Percentiles rank a stretch among this genome's conserved stretches.
phyloP scores from a whole-genome alignment of 2,113 vertebrate species.

The Suncus etruscus region DNA sequence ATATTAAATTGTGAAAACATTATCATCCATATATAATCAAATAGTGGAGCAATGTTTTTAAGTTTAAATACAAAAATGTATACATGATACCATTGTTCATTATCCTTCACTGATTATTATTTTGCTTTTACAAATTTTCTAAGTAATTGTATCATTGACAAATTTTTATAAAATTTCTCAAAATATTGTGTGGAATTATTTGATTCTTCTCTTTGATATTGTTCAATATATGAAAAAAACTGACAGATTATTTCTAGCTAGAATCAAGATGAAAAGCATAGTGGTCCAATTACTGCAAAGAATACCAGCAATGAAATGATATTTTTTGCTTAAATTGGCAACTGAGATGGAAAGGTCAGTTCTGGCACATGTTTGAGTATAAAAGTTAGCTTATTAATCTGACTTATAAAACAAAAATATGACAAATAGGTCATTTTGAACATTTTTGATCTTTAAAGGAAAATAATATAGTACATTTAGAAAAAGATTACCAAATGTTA shows the following conservation, averaged over 20 bases:
- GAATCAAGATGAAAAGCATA: conserved; percentile 30
- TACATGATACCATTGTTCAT: no score
- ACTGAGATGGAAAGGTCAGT: conserved; percentile 53
- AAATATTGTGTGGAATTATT: not conserved
- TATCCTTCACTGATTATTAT: no score
- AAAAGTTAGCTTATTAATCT: conserved; percentile 52
- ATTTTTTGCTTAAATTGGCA: conserved; percentile 47
- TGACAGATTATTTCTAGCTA: conserved; percentile 54
- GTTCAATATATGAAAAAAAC: not conserved
- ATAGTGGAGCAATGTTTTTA: no score
- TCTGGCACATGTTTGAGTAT: conserved; percentile 3
- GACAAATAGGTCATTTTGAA: conserved; percentile 16
- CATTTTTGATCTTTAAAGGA: not conserved
- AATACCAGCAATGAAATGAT: conserved; percentile 46
- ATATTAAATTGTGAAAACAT: no score
- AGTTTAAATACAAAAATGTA: no score
- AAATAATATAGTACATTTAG: conserved; percentile 10
- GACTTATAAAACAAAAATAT: not conserved
- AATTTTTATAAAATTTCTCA: no score
- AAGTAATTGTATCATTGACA: no score
- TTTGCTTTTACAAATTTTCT: no score
- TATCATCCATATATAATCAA: no score
- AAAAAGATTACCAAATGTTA: not conserved
- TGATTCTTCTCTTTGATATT: conserved; percentile 31
- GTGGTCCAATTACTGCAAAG: conserved; percentile 49